Percentiles rank a stretch among this genome's conserved stretches.
phyloP scores from a whole-genome alignment of 1,140 invertebrate species.

The Nebria ingens region DNA sequence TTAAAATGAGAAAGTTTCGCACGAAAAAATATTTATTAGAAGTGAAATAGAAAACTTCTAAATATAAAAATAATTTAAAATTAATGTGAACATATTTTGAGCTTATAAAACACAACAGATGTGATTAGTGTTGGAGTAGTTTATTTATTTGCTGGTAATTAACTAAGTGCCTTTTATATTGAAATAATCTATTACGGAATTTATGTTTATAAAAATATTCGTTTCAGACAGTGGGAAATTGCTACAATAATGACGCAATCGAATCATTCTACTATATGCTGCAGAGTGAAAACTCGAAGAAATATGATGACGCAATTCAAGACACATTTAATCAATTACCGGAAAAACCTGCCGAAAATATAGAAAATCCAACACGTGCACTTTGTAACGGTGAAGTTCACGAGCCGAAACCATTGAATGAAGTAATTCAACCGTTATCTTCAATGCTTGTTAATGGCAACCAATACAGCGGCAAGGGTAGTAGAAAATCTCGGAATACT shows the following conservation, averaged over 20 bases:
- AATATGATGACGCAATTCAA: not conserved
- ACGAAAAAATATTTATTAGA: too few species aligned
- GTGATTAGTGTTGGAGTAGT: too few species aligned
- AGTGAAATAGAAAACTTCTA: too few species aligned
- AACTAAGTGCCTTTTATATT: too few species aligned
- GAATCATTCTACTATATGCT: not conserved
- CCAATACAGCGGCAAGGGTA: not conserved
- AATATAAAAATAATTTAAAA: too few species aligned
- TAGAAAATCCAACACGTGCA: not conserved
- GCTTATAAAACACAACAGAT: too few species aligned
- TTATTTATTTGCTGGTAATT: too few species aligned
- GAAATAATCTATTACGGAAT: not conserved
- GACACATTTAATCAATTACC: not conserved
- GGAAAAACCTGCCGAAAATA: not conserved
- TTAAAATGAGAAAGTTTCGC: too few species aligned
- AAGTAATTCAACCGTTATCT: too few species aligned
- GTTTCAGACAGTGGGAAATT: not conserved
- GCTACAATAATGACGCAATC: not conserved
- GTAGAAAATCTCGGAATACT: not conserved
- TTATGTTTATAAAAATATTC: not conserved
- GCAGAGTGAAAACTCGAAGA: not conserved
- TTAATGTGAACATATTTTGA: too few species aligned
- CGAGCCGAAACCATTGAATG: too few species aligned
- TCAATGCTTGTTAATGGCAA: too few species aligned
- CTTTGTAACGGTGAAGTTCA: not conserved